Percentiles rank a stretch among this genome's conserved stretches.
phyloP scores from a whole-genome alignment of 2,797 vertebrate species.

The Cossypha polioptera region DNA sequence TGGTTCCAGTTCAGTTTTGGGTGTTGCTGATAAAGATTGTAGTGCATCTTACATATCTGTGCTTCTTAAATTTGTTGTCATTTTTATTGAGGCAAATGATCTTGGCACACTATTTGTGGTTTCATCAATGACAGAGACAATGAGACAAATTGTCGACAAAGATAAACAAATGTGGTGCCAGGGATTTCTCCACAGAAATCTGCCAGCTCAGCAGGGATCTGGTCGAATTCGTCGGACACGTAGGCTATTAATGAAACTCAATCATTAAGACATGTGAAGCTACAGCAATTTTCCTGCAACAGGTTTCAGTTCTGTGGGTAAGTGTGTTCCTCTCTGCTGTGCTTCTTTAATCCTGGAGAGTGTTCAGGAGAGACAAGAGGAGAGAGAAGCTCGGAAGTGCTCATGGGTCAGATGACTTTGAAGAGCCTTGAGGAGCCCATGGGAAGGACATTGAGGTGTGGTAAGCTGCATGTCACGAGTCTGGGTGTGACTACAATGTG shows the following conservation, averaged over 20 bases:
- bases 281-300: neutral
- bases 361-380: neutral
- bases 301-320: neutral
- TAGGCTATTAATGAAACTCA: neutral
- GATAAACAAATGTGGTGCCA: constrained; percentile 49
- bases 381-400: neutral
- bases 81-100: constrained; percentile 39
- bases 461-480: neutral
- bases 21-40: neutral
- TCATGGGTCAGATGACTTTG: neutral
- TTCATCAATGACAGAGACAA: constrained; percentile 44
- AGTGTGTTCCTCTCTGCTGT: neutral
- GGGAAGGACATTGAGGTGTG: neutral
- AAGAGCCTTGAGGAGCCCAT: neutral
- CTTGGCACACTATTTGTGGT: constrained; percentile 38
- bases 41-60: neutral
- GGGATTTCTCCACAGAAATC: constrained; percentile 18
- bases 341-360: neutral
- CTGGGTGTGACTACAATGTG: neutral
- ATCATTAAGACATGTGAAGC: neutral
- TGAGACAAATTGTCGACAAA: constrained; percentile 40
- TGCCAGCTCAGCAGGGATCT: neutral
- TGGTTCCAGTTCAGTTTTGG: neutral
- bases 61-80: constrained; percentile 29
- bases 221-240: neutral